Base-by-base conservation (phyloP, 2,888 invertebrate genomes). In the Herminia tarsipennalis region DNA sequence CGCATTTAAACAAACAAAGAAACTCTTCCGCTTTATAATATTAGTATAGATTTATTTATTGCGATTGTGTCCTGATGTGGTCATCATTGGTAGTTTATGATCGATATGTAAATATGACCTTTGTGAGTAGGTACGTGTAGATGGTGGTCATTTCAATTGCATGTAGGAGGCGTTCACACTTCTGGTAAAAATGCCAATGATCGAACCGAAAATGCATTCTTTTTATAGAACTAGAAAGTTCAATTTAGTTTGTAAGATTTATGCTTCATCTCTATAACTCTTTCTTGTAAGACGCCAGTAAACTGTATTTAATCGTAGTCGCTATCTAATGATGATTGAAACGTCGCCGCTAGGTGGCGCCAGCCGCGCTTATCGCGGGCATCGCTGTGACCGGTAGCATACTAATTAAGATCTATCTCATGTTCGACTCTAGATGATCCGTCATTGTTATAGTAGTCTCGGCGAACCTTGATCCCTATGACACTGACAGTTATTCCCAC, bases 281-380 rank as follows among this genome's bases (percentile, higher is more conserved):
- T 41, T 51, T 46, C 56, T 4, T 49, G 28, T 21, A 37, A 47
- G 56, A 43, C 55, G 60, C 44, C 46, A 45, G 47, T 50, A 33
- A 43, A 48, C 55, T 50, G 56, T 59, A 58, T 56, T 60, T 71
- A 78, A 81, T 80, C 65, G 71, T n/a, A n/a, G n/a, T 63, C 68
- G 64, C 68, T 64, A 68, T 66, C 58, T 75, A 75, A 75, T 76
- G 71, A 79, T 78, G 78, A 81, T 76, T 75, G 73, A 75, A 75
- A 49, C 45, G 68, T 60, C 66, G 69, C 53, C 67, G 52, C 61
- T 38, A 66, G 61, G 56, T 70, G 82, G 82, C 81, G 83, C 83
- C 81, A 67, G 47, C 50, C 61, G 45, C 61, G 61, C 48, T 73
- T 81, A 84, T 86, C 83, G 62, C 66, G 62, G 64, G 60, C 72